A percentile compares a stretch with the other conserved stretches of the same genome.
Conservation (phyloP, 2,888 invertebrate genomes). For the Pedicia rivosa region DNA sequence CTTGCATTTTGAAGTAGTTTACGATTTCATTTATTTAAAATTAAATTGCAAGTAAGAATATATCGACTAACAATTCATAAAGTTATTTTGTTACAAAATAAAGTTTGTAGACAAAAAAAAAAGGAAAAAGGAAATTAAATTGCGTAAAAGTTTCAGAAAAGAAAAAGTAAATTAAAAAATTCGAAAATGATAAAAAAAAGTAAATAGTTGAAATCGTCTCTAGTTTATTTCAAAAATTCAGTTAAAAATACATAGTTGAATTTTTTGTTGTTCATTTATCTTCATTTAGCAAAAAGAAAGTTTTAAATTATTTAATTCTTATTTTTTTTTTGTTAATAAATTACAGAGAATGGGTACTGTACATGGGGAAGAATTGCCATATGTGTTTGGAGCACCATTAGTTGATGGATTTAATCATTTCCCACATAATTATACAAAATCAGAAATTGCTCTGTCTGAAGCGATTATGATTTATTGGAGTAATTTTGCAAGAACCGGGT, state of each 20-base stretch:
- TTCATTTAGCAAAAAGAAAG: neutral
- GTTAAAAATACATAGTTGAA: constrained; percentile 1
- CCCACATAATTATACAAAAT: constrained; percentile 74
- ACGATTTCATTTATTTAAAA: too few species aligned
- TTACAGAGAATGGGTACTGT: constrained; percentile 75
- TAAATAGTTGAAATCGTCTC: too few species aligned
- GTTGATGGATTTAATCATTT: constrained; percentile 69
- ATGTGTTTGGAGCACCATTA: constrained; percentile 80
- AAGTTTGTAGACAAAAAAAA: too few species aligned
- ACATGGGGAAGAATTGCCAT: constrained; percentile 82
- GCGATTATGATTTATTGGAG: constrained; percentile 76
- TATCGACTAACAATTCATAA: too few species aligned
- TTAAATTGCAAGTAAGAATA: too few species aligned
- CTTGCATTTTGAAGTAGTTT: too few species aligned
- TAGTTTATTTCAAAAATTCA: too few species aligned
- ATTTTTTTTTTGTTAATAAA: neutral
- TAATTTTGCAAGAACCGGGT: constrained; percentile 82
- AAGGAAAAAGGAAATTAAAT: too few species aligned
- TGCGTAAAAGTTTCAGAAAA: too few species aligned
- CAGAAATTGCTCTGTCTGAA: constrained; percentile 72
- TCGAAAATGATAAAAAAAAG: too few species aligned
- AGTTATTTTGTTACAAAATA: too few species aligned
- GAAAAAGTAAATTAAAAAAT: too few species aligned
- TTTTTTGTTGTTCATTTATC: constrained; percentile 15
- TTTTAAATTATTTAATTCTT: neutral